Conservation (phyloP, 2,113 vertebrate species). For the Maylandia zebra region DNA sequence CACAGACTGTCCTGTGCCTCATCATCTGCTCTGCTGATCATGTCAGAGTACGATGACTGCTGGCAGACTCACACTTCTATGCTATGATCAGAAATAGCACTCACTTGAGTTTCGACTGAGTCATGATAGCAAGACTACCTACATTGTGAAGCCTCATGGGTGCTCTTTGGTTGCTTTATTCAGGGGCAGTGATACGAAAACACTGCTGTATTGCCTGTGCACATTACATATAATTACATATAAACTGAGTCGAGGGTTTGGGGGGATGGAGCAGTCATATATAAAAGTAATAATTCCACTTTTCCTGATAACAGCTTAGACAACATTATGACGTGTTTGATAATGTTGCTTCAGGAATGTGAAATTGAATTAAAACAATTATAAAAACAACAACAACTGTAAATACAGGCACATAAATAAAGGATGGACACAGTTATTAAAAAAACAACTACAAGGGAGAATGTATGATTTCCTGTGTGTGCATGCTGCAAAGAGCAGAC, state of each 20-base stretch:
- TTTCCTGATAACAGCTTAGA: background rate
- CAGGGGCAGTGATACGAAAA: background rate
- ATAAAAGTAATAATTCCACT: background rate
- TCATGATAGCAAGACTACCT: background rate
- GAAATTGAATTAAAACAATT: background rate
- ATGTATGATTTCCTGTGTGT: background rate
- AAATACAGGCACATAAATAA: background rate
- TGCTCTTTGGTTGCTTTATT: background rate
- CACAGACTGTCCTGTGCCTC: background rate
- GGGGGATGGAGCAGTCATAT: fast-evolving
- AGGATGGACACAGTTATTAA: background rate
- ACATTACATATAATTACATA: background rate
- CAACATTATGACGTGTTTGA: background rate
- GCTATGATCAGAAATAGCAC: background rate
- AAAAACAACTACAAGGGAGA: background rate
- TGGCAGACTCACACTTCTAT: background rate
- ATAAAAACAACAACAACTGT: background rate
- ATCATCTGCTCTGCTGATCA: background rate
- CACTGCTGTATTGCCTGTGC: background rate
- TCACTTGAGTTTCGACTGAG: background rate
- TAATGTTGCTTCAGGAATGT: background rate
- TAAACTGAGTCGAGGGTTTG: background rate
- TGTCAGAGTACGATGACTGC: background rate
- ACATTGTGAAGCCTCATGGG: background rate
- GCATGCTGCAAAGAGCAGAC: background rate